Evolutionary conservation across 2,113 vertebrate species (phyloP).

Genomic region (Erythrocebus patas): DNA sequence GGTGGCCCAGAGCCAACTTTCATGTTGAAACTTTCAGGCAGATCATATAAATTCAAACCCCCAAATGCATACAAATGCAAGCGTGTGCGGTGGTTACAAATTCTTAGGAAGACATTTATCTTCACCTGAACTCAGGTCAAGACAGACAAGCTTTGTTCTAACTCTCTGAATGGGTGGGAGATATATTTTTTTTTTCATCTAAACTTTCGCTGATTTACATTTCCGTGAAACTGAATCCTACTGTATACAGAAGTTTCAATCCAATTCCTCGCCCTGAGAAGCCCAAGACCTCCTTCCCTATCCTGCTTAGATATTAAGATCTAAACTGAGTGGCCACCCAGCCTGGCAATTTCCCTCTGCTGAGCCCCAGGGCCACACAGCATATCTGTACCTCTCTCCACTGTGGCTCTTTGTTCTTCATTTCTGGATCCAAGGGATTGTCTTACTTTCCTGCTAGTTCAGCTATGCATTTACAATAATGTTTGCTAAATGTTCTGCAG

Average conservation of each 20-base stretch:
- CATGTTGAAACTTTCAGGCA: neutral
- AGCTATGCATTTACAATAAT: neutral
- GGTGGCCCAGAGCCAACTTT: neutral
- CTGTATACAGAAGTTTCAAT: neutral
- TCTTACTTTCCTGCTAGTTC: neutral
- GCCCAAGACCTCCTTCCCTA: neutral
- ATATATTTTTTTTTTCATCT: neutral
- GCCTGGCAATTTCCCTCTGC: neutral
- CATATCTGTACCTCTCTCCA: rapidly evolving
- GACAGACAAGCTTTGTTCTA: neutral
- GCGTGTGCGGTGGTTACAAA: neutral
- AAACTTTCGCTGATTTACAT: neutral
- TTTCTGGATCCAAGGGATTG: neutral
- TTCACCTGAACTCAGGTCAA: neutral
- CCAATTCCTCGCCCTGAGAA: neutral
- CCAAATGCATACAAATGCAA: neutral
- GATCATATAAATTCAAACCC: neutral
- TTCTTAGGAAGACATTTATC: neutral
- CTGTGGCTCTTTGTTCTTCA: neutral
- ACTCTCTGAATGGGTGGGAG: neutral
- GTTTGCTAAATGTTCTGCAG: neutral
- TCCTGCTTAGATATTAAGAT: neutral
- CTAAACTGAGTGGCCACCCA: neutral
- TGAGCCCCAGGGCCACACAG: neutral
- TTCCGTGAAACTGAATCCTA: neutral